A percentile compares a stretch with the other conserved stretches of the same genome.
These are phyloP conservation scores for Drosophila yooni DNA, from an alignment of 2,888 invertebrate genomes.

Conservation along the genomic window DNA sequence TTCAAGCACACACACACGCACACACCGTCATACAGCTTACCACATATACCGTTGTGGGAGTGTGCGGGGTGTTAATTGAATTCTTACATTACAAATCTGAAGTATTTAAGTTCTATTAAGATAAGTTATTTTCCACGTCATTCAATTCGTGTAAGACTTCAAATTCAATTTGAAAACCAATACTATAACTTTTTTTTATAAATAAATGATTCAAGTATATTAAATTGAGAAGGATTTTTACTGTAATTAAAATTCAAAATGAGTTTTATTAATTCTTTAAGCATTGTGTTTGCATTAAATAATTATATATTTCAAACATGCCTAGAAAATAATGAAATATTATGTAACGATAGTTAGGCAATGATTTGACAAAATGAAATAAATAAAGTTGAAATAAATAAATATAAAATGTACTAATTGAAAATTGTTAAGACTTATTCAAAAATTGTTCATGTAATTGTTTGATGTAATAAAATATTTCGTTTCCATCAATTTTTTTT, in stretches of 20 bases:
- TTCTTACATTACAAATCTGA: slow-evolving; percentile 40
- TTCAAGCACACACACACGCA: slow-evolving; percentile 27
- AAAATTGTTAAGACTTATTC: background rate
- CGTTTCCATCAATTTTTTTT: background rate
- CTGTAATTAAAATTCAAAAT: background rate
- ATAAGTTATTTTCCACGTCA: slow-evolving; percentile 1
- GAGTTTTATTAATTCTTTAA: background rate
- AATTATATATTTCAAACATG: background rate
- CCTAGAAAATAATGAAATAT: background rate
- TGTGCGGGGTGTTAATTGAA: slow-evolving; percentile 40
- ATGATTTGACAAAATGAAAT: background rate
- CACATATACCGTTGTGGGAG: slow-evolving; percentile 12
- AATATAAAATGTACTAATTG: background rate
- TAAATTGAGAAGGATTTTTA: background rate
- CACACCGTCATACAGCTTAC: slow-evolving; percentile 5
- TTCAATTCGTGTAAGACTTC: background rate
- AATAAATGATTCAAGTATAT: background rate
- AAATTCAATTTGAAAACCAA: background rate
- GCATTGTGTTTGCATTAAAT: no score
- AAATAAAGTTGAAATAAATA: background rate
- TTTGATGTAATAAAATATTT: background rate
- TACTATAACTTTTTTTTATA: background rate
- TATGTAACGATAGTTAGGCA: background rate
- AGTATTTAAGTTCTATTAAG: slow-evolving; percentile 35
- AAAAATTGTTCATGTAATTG: background rate